Base-by-base conservation (phyloP, 2,113 vertebrate genomes). In the Probosciger aterrimus region DNA sequence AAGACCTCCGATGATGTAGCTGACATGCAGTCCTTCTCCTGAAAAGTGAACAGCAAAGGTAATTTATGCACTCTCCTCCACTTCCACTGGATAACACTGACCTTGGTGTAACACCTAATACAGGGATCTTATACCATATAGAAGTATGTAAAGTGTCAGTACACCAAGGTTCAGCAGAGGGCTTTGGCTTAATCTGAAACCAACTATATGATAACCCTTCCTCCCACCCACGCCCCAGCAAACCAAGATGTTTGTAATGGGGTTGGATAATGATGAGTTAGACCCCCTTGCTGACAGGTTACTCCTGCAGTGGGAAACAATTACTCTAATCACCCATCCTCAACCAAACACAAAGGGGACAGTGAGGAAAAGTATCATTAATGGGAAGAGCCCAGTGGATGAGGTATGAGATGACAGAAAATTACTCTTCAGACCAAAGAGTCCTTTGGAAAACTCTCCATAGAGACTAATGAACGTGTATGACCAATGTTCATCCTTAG, bases 21-120 rank as follows among this genome's bases (percentile, higher is more conserved):
- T 99, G 97, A 99, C 98, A 2, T 99, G 99, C 79, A 99, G 98
- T 57, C 99, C 98, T 97, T 99, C 99, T 63, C 98, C 99, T 99
- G 77, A 70, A 97, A 97, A 97, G 57, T 88, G 65, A 94, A 88
- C 10, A 86, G 20, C 18, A 94, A 93, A 7, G 6, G 8, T 49
- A 64, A 82, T 60, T 82, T 82, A 65, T 73, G 43, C 60, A 84
- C 24, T 73, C 8, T 59, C 31, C 31, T 76, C 37, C 62, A 84
- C 39, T 92, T 70, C 47, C 33, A 75, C 8, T n/a, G 52, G 44
- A 27, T 64, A 87, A 82, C 33, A 71, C 7, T 46, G 43, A 79
- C 19, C 41, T 81, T 4, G 1, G 18, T n/a, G 33, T 81, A 75
- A 70, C 1, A 1, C 39, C 62, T 19, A 44, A n/a, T 49, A 33